Conservation (phyloP, 1,140 invertebrate genomes). For the Sinella curviseta region DNA sequence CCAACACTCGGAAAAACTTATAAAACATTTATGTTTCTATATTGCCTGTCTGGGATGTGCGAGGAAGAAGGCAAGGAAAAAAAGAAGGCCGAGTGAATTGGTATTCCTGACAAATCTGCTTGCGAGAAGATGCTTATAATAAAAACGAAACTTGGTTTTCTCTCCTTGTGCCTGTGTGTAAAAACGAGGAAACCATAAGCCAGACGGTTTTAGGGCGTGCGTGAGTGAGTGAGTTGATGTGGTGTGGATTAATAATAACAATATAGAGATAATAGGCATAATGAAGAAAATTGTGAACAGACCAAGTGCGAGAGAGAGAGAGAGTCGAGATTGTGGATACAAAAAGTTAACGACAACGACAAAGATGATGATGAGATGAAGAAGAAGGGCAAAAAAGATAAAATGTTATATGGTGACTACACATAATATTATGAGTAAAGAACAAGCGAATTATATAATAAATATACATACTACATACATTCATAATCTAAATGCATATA, state of each 20-base stretch:
- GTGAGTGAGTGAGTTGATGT: slow-evolving; percentile 16
- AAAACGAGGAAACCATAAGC: not conserved
- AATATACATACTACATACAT: too few species aligned
- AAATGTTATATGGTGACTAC: too few species aligned
- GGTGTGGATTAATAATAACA: slow-evolving; percentile 10
- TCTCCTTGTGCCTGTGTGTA: too few species aligned
- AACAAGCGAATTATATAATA: too few species aligned
- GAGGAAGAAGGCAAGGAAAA: not conserved
- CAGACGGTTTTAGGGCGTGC: slow-evolving; percentile 1
- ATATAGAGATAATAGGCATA: not conserved
- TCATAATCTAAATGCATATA: too few species aligned
- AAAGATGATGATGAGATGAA: too few species aligned
- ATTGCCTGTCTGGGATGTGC: too few species aligned
- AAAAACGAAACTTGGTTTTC: not conserved
- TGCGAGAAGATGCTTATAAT: not conserved
- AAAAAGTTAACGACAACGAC: not conserved
- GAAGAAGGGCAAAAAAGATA: not conserved
- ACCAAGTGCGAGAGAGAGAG: not conserved
- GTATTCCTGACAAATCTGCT: slow-evolving; percentile 8
- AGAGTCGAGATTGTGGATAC: not conserved
- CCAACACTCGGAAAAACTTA: too few species aligned
- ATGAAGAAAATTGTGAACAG: slow-evolving; percentile 3
- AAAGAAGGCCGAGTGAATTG: not conserved
- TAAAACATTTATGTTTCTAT: too few species aligned
- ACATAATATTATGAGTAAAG: too few species aligned